Evolutionary conservation across 2,113 vertebrate species (phyloP), one percentile per base, ranked within the genome.

Genomic region (Gymnocephalus cernua): DNA sequence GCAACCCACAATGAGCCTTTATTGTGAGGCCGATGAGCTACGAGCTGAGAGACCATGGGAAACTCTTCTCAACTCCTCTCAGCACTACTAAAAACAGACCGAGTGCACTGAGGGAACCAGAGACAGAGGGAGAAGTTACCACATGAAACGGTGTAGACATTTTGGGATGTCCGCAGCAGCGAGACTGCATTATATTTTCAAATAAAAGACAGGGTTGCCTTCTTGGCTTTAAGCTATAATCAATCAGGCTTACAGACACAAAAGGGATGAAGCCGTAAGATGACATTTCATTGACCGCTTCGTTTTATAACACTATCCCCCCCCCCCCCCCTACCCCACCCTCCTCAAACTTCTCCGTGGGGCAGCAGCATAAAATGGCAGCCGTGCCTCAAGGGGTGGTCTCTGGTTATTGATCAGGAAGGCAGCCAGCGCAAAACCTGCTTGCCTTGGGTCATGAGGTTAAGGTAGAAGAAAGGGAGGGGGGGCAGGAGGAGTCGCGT

Each of bases 391-490:
- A 51, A 86, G 86, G 86, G 82, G 80, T 89, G 90, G 91, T 91
- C 89, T 87, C 69, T 88, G 75, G 78, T 75, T 89, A 93, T 92
- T 90, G 89, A 93, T 90, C 70, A 80, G 86, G 48, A 66, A 68
- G 80, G 44, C 79, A 69, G 79, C 27, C 14, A 13, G 51, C 76
- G 79, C 44, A 66, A 58, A 79, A 77, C 38, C 80, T n/a, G 23
- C 70, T 77, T 67, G 62, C 71, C 61, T 74, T 13, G 45, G 90
- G 93, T 93, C 92, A 89, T 13, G 63, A 87, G 93, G 94, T 93
- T 89, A 87, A 65, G 56, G 38, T 18, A 88, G 77, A 86, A 85
- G 48, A 92, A 89, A 73, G 38, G 44, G 50, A 50, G 9, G 9
- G 10, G 32, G 88, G 29, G 47, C 11, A 13, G 65, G 53, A 67